Evolutionary conservation across 2,113 vertebrate genomes (phyloP), one percentile per base, ranked within the genome.

Genomic region (human): DNA sequence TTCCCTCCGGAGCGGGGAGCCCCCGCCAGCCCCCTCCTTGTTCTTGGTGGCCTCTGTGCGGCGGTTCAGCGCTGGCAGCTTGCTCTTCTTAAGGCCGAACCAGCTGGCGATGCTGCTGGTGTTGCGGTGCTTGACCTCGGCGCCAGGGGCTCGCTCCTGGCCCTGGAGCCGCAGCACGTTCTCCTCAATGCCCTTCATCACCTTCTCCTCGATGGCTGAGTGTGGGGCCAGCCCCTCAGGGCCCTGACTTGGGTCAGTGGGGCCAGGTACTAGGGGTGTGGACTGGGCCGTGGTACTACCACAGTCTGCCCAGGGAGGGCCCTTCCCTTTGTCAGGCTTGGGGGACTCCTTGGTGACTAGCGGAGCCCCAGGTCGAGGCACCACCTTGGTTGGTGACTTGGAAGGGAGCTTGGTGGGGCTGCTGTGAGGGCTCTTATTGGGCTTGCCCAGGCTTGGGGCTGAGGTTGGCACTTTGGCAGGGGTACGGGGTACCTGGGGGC

Each of bases 111-210:
- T 99, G 97, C 99, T 99, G 1, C 99, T 99, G 18, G 99, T 98
- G 38, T 99, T 98, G n/a, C 99, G 99, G 84, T 99, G 99, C 96
- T 99, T 99, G 38, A 98, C 99, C 96, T 99, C 99, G 0, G 94
- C 75, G 0, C 79, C 52, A 2, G 98, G 99, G 0, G 98, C 98
- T 66, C 99, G 96, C 89, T 99, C 99, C 98, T 99, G 99, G 96
- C 99, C 99, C 98, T 99, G 99, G 35, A 99, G 99, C 93, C 99
- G 99, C 90, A 99, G 98, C 98, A 99, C 98, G 3, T 99, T 99
- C 98, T 99, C 99, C 98, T 99, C 99, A 0, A 99, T 99, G 96
- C 99, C 99, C 89, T 99, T 99, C 99, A 99, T 99, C 94, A 99
- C 99, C 97, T 99, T 99, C 98, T 99, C 99, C 98, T 99, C 99